phyloP scores from a whole-genome alignment of 1,140 invertebrate genomes.

The Berghia stephanieae region DNA sequence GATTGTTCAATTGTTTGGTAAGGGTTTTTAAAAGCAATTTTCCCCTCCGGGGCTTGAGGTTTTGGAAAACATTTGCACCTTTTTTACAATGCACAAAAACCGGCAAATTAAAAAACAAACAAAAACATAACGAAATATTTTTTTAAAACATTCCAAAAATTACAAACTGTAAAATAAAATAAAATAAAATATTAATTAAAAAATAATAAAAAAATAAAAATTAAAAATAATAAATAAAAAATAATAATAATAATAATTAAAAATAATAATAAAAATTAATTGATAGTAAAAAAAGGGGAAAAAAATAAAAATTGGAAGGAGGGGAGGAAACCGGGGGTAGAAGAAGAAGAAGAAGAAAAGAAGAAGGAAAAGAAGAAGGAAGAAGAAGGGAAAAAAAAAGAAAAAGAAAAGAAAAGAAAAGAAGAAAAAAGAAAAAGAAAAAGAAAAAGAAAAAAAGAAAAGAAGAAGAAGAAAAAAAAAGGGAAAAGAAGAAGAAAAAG shows the following conservation, averaged over 20 bases:
- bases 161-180: not conserved
- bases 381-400: not conserved
- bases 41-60: too few relatives aligned
- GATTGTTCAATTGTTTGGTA: too few relatives aligned
- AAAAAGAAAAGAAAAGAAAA: not conserved
- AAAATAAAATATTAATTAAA: not conserved
- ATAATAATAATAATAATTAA: not conserved
- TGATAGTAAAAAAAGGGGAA: not conserved
- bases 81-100: too few relatives aligned
- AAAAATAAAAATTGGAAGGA: not conserved
- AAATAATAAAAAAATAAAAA: not conserved
- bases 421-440: not conserved
- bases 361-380: not conserved
- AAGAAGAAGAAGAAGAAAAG: not conserved
- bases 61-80: too few relatives aligned
- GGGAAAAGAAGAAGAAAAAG: not conserved
- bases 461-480: not conserved
- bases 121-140: too few relatives aligned
- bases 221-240: not conserved
- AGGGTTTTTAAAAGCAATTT: too few relatives aligned
- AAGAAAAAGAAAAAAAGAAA: conserved; percentile 4
- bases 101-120: too few relatives aligned
- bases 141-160: too few relatives aligned
- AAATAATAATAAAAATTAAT: not conserved
- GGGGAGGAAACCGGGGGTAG: not conserved